Evolutionary conservation across 2,888 invertebrate species (phyloP).

Genomic region (Noctua janthe): DNA sequence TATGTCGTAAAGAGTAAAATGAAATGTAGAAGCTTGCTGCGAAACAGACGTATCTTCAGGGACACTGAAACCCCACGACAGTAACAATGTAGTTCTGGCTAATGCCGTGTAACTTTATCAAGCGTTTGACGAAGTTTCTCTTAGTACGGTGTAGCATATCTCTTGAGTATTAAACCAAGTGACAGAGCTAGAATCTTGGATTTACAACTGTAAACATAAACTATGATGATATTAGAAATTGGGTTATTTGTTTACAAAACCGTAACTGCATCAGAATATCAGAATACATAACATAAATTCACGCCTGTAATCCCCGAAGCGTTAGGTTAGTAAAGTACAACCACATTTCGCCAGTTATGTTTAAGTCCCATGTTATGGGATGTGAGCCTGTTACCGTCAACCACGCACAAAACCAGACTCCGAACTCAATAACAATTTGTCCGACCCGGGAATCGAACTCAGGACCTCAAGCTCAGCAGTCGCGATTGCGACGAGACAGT

Average conservation of each 20-base stretch:
- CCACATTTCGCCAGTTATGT: no score
- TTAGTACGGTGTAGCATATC: background rate
- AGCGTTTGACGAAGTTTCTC: background rate
- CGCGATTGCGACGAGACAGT: no score
- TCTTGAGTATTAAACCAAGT: conserved; percentile 1
- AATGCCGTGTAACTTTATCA: conserved; percentile 1
- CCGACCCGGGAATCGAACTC: no score
- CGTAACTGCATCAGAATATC: background rate
- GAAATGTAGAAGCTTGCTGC: background rate
- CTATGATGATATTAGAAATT: background rate
- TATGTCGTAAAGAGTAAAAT: background rate
- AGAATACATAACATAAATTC: background rate
- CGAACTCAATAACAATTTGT: no score
- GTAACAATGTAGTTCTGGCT: background rate
- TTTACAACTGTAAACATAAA: background rate
- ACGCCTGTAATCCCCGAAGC: no score
- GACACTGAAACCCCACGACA: background rate
- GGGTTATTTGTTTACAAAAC: background rate
- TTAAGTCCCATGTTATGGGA: no score
- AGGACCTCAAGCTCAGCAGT: no score
- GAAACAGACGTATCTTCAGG: background rate
- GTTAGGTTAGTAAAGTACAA: no score
- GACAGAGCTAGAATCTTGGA: no score
- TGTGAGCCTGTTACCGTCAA: no score
- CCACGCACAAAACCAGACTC: no score